Conservation (phyloP, 2,797 vertebrate species). For the Eurystomus glaucurus region DNA sequence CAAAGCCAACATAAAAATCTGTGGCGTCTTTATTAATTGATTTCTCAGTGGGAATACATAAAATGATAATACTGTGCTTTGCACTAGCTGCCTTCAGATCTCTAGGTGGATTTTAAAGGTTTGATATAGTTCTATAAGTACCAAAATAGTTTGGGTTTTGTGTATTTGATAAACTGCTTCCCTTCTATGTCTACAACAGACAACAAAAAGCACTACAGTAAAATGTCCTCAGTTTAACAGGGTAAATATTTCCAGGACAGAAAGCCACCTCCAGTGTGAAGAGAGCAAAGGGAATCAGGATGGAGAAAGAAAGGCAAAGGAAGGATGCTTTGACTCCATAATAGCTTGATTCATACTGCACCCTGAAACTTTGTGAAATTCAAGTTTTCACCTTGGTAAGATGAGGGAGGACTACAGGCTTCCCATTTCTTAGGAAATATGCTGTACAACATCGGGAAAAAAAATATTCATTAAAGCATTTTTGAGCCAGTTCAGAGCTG, state of each 20-base stretch:
- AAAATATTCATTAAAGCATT: not conserved
- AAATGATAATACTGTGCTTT: not conserved
- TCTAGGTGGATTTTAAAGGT: not conserved
- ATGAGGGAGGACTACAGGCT: not conserved
- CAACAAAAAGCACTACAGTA: not conserved
- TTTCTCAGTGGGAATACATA: not conserved
- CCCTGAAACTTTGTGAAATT: not conserved
- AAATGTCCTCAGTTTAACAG: not conserved
- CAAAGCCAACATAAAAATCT: not conserved
- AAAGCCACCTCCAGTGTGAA: not conserved
- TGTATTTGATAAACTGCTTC: not conserved
- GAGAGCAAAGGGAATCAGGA: fast-evolving
- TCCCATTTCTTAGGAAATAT: not conserved
- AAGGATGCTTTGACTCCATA: not conserved
- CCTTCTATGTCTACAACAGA: not conserved
- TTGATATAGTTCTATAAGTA: not conserved
- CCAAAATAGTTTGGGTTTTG: not conserved
- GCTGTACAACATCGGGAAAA: not conserved
- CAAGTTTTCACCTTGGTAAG: not conserved
- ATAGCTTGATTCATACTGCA: not conserved
- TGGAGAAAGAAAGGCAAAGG: not conserved
- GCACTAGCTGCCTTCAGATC: not conserved
- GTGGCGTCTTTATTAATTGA: not conserved
- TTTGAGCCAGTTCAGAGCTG: not conserved
- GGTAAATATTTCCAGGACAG: not conserved